These are phyloP conservation scores for Diorhabda carinulata DNA, from an alignment of 1,140 invertebrate genomes.

Conservation along the genomic window DNA sequence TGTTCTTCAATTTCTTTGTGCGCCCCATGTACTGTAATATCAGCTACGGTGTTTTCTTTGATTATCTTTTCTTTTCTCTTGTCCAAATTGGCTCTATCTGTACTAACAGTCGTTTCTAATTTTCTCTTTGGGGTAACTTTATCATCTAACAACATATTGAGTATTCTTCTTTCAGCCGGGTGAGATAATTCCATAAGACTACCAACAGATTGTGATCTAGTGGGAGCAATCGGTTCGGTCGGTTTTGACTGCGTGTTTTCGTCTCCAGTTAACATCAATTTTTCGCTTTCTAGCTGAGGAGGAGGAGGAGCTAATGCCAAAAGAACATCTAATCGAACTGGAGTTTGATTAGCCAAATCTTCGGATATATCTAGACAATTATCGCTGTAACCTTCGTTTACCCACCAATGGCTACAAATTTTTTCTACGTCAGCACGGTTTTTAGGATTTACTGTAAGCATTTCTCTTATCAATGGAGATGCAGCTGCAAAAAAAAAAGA, in stretches of 20 bases:
- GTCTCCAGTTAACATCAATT: constrained; percentile 61
- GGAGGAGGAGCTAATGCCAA: constrained; percentile 72
- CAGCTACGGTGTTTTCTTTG: constrained; percentile 45
- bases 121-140: constrained; percentile 58
- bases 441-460: constrained; percentile 87
- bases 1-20: constrained; percentile 36
- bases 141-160: constrained; percentile 62
- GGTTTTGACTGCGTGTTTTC: constrained; percentile 33
- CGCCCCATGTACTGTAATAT: constrained; percentile 40
- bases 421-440: constrained; percentile 88
- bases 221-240: constrained; percentile 49
- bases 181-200: constrained; percentile 61
- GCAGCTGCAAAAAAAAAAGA: constrained; percentile 64
- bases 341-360: constrained; percentile 83
- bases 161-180: constrained; percentile 56
- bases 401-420: constrained; percentile 92
- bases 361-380: constrained; percentile 84
- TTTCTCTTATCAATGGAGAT: constrained; percentile 87
- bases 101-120: constrained; percentile 65
- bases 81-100: constrained; percentile 51
- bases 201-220: constrained; percentile 63
- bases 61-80: constrained; percentile 57
- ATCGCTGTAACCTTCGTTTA: constrained; percentile 82
- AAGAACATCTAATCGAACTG: constrained; percentile 83
- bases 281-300: constrained; percentile 57